These are phyloP conservation scores for Drosophila murphyi DNA, from an alignment of 1,140 invertebrate genomes.

Conservation along the genomic window DNA sequence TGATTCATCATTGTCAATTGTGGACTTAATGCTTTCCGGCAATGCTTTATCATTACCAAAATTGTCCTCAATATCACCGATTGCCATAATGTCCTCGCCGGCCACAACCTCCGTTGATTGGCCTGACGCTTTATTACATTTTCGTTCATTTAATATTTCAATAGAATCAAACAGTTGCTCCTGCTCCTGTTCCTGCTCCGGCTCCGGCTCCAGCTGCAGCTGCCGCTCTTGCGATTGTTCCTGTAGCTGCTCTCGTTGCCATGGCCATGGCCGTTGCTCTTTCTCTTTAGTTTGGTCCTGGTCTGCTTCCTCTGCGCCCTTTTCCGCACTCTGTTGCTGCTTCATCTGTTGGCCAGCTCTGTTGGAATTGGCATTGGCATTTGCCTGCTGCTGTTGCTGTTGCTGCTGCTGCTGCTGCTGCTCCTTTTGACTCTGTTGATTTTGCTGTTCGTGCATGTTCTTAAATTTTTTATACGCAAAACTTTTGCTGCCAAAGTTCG, in stretches of 20 bases:
- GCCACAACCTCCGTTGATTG: conserved; percentile 21
- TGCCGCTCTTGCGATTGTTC: not conserved
- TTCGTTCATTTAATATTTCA: conserved; percentile 81
- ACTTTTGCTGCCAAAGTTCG: conserved; percentile 69
- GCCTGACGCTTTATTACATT: conserved; percentile 69
- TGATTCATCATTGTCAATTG: conserved; percentile 72
- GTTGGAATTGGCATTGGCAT: conserved; percentile 12
- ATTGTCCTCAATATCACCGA: conserved; percentile 74
- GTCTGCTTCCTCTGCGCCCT: not conserved
- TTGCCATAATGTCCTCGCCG: conserved; percentile 56
- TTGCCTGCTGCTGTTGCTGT: conserved; percentile 35
- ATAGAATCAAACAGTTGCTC: conserved; percentile 70
- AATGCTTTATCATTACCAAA: conserved; percentile 67
- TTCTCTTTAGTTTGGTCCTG: too few species aligned
- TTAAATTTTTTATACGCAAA: conserved; percentile 75
- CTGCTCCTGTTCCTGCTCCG: conserved; percentile 12
- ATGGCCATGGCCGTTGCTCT: not conserved
- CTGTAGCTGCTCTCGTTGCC: too few species aligned
- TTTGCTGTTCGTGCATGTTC: conserved; percentile 67
- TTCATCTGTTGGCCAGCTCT: conserved; percentile 3
- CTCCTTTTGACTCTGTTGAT: conserved; percentile 55
- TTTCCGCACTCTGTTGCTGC: conserved; percentile 14
- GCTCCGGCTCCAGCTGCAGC: conserved; percentile 1
- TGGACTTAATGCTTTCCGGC: conserved; percentile 51
- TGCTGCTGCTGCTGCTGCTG: conserved; percentile 14